Evolutionary conservation across 2,797 vertebrate species (phyloP).

Genomic region (Avahi laniger): DNA sequence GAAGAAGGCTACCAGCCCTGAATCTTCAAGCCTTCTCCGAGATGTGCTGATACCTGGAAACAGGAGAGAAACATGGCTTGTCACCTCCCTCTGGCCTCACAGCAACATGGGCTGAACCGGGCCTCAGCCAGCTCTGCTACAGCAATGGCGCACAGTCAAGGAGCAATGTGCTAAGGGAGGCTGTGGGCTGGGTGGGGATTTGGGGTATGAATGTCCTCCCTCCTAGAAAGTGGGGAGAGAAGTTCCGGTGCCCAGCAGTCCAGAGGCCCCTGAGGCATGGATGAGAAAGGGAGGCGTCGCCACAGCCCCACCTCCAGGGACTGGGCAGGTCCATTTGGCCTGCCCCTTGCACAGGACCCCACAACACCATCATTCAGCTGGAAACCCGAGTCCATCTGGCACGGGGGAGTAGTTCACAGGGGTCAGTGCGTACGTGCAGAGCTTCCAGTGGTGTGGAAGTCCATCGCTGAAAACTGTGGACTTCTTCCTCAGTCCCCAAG

Average conservation of each 20-base stretch:
- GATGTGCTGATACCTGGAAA: not conserved
- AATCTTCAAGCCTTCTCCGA: not conserved
- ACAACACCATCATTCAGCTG: not conserved
- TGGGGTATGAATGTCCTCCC: not conserved
- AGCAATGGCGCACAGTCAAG: accelerated
- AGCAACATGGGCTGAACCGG: not conserved
- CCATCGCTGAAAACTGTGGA: not conserved
- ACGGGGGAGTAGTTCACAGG: accelerated
- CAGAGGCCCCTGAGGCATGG: not conserved
- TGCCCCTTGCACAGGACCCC: accelerated
- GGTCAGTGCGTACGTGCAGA: accelerated
- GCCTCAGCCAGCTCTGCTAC: not conserved
- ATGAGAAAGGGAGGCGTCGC: not conserved
- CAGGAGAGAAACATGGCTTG: not conserved
- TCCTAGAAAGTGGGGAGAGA: not conserved
- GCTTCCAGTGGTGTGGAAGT: not conserved
- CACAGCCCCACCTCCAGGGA: no score
- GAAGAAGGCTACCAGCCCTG: not conserved
- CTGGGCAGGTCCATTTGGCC: not conserved
- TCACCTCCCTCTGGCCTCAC: accelerated
- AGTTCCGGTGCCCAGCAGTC: not conserved
- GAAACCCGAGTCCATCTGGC: not conserved
- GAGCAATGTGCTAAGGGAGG: not conserved
- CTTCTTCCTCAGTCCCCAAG: not conserved
- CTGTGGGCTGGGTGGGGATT: not conserved